Percentiles rank a stretch among this genome's conserved stretches.
Evolutionary conservation across 1,140 invertebrate genomes (phyloP).

Genomic region (Panagrolaimus sp.): DNA sequence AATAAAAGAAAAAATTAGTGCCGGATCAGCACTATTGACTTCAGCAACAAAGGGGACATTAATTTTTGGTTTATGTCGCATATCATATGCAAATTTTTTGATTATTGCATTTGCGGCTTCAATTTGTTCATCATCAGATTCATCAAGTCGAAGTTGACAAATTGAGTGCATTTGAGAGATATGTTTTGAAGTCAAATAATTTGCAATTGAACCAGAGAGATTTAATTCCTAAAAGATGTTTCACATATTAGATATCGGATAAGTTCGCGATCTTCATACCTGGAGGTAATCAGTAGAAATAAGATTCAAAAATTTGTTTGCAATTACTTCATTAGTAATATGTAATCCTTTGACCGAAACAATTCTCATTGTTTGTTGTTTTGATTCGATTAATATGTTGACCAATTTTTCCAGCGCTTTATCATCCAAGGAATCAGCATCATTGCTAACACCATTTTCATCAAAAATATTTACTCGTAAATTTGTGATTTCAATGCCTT

Average conservation of each 20-base stretch:
- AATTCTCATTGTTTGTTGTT: not conserved
- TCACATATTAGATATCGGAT: not conserved
- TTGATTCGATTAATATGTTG: not conserved
- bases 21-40: not conserved
- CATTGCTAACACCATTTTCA: too few species aligned
- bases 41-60: slow-evolving; percentile 4
- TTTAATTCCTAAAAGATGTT: not conserved
- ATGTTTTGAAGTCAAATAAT: not conserved
- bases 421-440: not conserved
- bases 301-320: not conserved
- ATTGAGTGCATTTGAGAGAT: not conserved
- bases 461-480: not conserved
- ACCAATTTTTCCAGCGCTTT: not conserved
- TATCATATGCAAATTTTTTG: not conserved
- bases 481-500: not conserved
- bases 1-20: not conserved
- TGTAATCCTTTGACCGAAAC: not conserved
- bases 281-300: not conserved
- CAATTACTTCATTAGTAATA: not conserved
- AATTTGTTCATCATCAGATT: not conserved
- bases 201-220: not conserved
- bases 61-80: not conserved
- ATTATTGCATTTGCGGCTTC: slow-evolving; percentile 5
- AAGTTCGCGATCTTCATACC: not conserved
- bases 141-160: not conserved